Evolutionary conservation across 2,888 invertebrate species (phyloP), one percentile per base, ranked within the genome.

Genomic region (Proisotoma minuta): DNA sequence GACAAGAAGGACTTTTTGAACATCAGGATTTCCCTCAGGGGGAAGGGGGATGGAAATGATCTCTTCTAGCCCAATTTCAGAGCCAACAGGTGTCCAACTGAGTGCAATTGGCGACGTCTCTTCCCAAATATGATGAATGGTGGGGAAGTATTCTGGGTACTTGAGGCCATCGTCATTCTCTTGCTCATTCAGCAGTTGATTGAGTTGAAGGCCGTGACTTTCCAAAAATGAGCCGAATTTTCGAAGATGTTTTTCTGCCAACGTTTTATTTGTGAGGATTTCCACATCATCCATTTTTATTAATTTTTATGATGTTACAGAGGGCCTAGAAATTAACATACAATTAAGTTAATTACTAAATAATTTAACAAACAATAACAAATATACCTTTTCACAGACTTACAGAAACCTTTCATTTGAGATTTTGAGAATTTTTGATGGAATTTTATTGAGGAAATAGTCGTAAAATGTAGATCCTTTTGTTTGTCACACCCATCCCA

Each of bases 191-290:
- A 67, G 58, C 15, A 68, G 24, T 3, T 59, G 60, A 10, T 62
- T 59, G 23, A 65, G 34, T 1, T 39, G 23, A 5, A 49, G 49
- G 22, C 69, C 67, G 53, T 72, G 69, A 26, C 62, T 62, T 22
- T 72, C 71, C 10, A 72, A 29, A 63, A 73, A 72, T 4, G 34
- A 39, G n/a, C 69, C 71, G 51, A 65, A 73, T 22, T 62, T 57
- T 49, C 60, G 65, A 15, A 73, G 58, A 48, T 72, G 70, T 47
- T 68, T 65, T 43, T 73, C 72, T 15, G 66, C 68, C 22, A 73
- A 51, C 0, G 72, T 67, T 29, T 68, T 58, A 54, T 73, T 65
- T 0, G 70, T 70, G 0, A 70, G 65, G 3, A 57, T 65, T 34
- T 71, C 71, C 10, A 63, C 54, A 20, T 68, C 67, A 22, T 67